phyloP scores from a whole-genome alignment of 2,888 invertebrate species.

The Eupeodes luniger region DNA sequence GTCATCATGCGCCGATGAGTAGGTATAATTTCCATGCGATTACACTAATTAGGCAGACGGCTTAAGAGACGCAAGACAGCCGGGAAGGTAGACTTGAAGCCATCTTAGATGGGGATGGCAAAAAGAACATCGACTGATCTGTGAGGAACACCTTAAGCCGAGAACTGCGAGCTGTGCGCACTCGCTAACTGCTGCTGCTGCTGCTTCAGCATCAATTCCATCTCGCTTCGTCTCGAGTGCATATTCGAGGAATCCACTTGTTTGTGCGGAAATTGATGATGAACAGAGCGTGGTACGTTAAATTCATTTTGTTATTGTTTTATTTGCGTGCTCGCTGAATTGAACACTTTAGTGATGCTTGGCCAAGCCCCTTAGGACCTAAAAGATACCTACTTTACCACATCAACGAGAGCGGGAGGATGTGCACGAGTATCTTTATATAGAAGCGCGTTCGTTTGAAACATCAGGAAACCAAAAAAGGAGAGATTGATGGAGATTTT shows the following conservation, averaged over 20 bases:
- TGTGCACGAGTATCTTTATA: neutral
- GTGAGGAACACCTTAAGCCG: slow-evolving; percentile 71
- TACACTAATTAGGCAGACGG: slow-evolving; percentile 76
- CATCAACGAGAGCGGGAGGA: slow-evolving; percentile 21
- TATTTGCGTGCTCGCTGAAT: slow-evolving; percentile 33
- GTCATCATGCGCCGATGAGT: slow-evolving; percentile 53
- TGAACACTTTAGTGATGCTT: slow-evolving; percentile 69
- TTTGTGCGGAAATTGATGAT: slow-evolving; percentile 77
- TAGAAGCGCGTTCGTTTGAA: neutral
- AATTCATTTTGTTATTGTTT: neutral
- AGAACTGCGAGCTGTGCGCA: slow-evolving; percentile 20
- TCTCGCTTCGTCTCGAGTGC: slow-evolving; percentile 22
- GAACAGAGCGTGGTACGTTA: slow-evolving; percentile 58
- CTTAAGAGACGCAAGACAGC: slow-evolving; percentile 5
- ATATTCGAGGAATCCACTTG: slow-evolving; percentile 73
- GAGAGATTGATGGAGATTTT: slow-evolving; percentile 75
- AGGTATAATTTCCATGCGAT: slow-evolving; percentile 76
- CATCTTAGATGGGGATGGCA: neutral
- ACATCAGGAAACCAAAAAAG: slow-evolving; percentile 37
- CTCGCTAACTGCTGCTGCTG: slow-evolving; percentile 17
- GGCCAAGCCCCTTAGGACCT: slow-evolving; percentile 71
- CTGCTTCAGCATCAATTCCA: slow-evolving; percentile 47
- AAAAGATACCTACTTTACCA: neutral
- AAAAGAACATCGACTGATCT: slow-evolving; percentile 48
- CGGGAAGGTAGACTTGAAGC: neutral